A percentile compares a stretch with the other conserved stretches of the same genome.
These are phyloP conservation scores for Chironomus riparius DNA, from an alignment of 2,888 invertebrate genomes.

Conservation along the genomic window DNA sequence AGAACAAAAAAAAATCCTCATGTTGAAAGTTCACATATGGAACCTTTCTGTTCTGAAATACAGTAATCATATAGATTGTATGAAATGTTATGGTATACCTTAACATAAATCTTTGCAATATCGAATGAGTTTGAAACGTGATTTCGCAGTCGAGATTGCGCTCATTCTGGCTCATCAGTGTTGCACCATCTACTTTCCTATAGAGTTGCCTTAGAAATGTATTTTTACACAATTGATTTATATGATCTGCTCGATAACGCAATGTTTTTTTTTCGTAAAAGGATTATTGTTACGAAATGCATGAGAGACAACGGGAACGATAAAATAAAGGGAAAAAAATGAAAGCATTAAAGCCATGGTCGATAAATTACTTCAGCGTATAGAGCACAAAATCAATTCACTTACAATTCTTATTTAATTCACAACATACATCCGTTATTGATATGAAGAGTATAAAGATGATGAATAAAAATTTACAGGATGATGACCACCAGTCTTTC, in stretches of 20 bases:
- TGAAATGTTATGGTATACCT: slow-evolving; percentile 37
- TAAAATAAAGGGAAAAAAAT: neutral
- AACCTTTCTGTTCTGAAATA: no score
- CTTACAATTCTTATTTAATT: slow-evolving; percentile 24
- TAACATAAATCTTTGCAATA: slow-evolving; percentile 87
- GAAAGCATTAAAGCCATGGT: neutral
- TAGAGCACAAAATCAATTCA: neutral
- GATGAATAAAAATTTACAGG: slow-evolving; percentile 16
- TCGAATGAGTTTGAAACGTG: slow-evolving; percentile 91
- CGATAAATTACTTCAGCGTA: neutral
- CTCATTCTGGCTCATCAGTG: slow-evolving; percentile 83
- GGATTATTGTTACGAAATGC: neutral
- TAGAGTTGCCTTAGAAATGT: slow-evolving; percentile 76
- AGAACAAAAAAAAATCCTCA: no score
- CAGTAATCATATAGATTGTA: slow-evolving; percentile 18
- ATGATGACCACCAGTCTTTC: neutral
- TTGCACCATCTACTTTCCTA: slow-evolving; percentile 84
- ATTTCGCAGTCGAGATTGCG: slow-evolving; percentile 84
- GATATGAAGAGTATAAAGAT: slow-evolving; percentile 12
- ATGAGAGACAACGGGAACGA: neutral
- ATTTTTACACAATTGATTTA: slow-evolving; percentile 72
- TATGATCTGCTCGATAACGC: slow-evolving; percentile 53
- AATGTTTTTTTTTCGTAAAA: neutral
- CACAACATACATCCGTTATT: slow-evolving; percentile 16
- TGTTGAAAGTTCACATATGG: neutral